phyloP scores from a whole-genome alignment of 2,113 vertebrate genomes.

The Turdus rufiventris region DNA sequence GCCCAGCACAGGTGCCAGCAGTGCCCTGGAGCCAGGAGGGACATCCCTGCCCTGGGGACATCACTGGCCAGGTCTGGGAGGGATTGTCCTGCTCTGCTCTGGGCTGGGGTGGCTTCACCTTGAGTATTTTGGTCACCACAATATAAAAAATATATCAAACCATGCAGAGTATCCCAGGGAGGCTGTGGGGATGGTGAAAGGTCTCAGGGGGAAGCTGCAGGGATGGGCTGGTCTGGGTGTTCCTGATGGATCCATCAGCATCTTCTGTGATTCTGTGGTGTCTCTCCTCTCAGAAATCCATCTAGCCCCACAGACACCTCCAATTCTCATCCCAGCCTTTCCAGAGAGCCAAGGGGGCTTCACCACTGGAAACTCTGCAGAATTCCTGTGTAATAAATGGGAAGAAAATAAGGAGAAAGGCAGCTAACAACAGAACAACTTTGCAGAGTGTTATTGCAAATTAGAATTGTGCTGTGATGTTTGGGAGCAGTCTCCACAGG shows the following conservation, averaged over 20 bases:
- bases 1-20: not conserved
- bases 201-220: not conserved
- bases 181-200: not conserved
- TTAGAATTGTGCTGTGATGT: rapidly evolving
- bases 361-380: not conserved
- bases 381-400: not conserved
- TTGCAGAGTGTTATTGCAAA: not conserved
- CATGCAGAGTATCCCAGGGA: not conserved
- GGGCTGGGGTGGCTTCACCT: rapidly evolving
- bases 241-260: rapidly evolving
- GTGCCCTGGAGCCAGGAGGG: not conserved
- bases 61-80: not conserved
- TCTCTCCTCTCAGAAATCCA: not conserved
- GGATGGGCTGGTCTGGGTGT: rapidly evolving
- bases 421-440: not conserved
- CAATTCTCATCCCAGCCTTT: not conserved
- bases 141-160: no score
- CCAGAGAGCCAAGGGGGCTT: not conserved
- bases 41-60: not conserved
- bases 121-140: not conserved
- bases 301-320: not conserved
- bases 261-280: not conserved
- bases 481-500: not conserved
- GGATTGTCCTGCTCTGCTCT: not conserved
- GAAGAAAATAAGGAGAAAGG: not conserved